phyloP scores from a whole-genome alignment of 1,140 invertebrate species.

The Hycleus phaleratus region DNA sequence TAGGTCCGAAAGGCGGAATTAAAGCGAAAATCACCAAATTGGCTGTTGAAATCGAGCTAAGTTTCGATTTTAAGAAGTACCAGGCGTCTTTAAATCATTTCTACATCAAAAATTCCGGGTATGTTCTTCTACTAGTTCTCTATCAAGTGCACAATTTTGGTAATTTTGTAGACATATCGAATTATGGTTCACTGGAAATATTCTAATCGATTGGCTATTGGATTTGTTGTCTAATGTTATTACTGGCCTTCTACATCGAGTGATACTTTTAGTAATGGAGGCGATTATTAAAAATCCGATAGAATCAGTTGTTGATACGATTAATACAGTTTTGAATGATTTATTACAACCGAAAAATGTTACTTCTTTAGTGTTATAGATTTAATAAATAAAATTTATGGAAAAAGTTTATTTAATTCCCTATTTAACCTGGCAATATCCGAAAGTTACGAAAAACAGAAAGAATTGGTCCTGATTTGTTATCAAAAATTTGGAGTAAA shows the following conservation, averaged over 20 bases:
- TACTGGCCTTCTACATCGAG: constrained; percentile 39
- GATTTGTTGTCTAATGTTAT: constrained; percentile 41
- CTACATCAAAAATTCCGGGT: constrained; percentile 8
- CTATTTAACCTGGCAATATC: too few relatives aligned
- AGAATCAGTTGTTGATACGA: not conserved
- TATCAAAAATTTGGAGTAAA: too few relatives aligned
- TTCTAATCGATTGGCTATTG: constrained; percentile 41
- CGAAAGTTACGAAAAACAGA: too few relatives aligned
- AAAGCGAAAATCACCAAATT: constrained; percentile 39
- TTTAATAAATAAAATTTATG: too few relatives aligned
- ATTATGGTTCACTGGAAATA: constrained; percentile 43
- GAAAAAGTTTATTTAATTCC: too few relatives aligned
- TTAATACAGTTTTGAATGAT: constrained; percentile 14
- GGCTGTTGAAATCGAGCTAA: constrained; percentile 37
- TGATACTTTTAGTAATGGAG: constrained; percentile 33
- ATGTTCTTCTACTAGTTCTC: not conserved
- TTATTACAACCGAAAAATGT: constrained; percentile 7
- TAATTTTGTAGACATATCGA: constrained; percentile 22
- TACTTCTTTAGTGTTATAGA: too few relatives aligned
- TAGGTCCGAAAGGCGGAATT: constrained; percentile 34
- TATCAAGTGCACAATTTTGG: too few relatives aligned
- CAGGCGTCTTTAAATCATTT: not conserved
- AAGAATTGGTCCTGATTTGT: too few relatives aligned
- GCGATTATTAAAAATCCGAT: not conserved
- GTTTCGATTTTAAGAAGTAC: constrained; percentile 11